These are phyloP conservation scores for Frankliniella intonsa DNA, from an alignment of 2,888 invertebrate species.

Conservation along the genomic window DNA sequence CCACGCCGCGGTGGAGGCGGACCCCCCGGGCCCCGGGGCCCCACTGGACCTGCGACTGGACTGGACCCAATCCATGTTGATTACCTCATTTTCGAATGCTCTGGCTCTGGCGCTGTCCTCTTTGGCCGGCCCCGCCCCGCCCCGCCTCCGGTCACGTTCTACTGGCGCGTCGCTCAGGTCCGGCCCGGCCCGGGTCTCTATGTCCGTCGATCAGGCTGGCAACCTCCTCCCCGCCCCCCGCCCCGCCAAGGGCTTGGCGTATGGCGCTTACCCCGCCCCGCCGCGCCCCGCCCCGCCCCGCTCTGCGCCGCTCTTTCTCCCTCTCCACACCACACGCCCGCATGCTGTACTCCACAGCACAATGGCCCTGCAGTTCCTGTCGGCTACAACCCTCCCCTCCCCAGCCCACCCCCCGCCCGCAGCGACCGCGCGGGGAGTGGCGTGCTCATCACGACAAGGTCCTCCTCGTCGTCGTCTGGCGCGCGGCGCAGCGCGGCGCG, in stretches of 20 bases:
- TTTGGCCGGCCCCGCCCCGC: too few relatives aligned
- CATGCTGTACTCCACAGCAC: background rate
- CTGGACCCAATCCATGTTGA: slow-evolving; percentile 10
- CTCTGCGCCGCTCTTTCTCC: too few relatives aligned
- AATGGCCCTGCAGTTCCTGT: background rate
- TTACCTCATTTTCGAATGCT: slow-evolving; percentile 16
- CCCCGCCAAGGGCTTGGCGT: background rate
- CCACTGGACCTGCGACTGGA: background rate
- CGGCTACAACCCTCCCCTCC: background rate
- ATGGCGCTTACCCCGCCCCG: background rate
- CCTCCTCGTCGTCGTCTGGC: too few relatives aligned
- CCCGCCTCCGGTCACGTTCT: background rate
- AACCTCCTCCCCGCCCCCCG: background rate
- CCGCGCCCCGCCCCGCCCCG: background rate
- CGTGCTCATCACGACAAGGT: too few relatives aligned
- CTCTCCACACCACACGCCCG: background rate
- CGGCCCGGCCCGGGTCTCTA: background rate
- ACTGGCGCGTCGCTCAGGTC: background rate
- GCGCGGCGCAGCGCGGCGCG: too few relatives aligned
- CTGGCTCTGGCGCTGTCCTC: background rate
- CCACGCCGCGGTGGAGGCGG: background rate
- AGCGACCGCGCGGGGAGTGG: too few relatives aligned
- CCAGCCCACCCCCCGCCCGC: background rate
- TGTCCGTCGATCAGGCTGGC: background rate
- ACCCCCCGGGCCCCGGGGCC: background rate